Evolutionary conservation across 2,113 vertebrate species (phyloP).

Genomic region (Clupea harengus): DNA sequence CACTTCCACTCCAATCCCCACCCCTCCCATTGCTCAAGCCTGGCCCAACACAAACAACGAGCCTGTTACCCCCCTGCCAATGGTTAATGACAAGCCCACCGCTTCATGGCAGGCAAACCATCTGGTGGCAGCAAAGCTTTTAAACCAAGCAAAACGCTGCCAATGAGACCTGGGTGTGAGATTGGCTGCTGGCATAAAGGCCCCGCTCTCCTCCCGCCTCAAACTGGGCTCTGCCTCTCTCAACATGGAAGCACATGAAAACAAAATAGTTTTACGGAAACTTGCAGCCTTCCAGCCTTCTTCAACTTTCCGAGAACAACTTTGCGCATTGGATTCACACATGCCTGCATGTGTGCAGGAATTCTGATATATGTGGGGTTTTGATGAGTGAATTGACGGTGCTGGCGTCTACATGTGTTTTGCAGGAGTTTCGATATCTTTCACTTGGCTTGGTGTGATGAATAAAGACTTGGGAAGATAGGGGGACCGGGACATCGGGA

Average conservation of each 20-base stretch:
- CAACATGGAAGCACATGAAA: background rate
- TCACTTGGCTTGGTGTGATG: background rate
- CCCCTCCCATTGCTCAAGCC: slow-evolving; percentile 14
- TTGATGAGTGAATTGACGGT: background rate
- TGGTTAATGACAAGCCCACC: slow-evolving; percentile 58
- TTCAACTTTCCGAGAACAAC: background rate
- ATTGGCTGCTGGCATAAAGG: slow-evolving; percentile 38
- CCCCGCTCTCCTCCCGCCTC: background rate
- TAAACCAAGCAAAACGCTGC: slow-evolving; percentile 54
- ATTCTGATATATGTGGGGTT: background rate
- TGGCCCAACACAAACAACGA: slow-evolving; percentile 41
- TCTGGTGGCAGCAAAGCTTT: slow-evolving; percentile 58
- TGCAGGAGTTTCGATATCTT: background rate
- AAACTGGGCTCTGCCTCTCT: background rate
- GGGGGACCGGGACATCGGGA: background rate
- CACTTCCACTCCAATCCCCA: background rate
- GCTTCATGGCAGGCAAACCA: slow-evolving; percentile 57
- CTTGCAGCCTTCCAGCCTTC: slow-evolving; percentile 10
- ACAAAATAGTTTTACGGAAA: background rate
- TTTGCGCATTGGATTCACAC: background rate
- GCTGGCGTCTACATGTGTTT: background rate
- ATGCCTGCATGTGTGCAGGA: background rate
- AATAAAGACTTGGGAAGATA: slow-evolving; percentile 13
- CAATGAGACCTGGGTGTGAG: slow-evolving; percentile 41
- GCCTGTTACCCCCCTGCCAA: slow-evolving; percentile 46